Evolutionary conservation across 2,888 invertebrate species (phyloP), one percentile per base, ranked within the genome.

Genomic region (Tubulanus polymorphus): DNA sequence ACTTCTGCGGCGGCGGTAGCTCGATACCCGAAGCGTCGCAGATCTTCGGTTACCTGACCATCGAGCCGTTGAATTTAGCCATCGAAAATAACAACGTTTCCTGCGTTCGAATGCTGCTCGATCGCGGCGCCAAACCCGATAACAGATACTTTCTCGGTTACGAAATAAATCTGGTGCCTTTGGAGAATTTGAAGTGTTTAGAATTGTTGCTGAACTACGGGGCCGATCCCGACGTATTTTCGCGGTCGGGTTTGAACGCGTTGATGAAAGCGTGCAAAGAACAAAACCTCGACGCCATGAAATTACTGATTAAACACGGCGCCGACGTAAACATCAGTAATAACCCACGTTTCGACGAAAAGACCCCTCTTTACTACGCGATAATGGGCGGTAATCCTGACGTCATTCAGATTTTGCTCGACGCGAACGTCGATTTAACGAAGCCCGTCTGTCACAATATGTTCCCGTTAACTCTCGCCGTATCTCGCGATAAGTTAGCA

Each of bases 61-160:
- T 93, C 71, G 93, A 93, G 72, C 93, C 94, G 0, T 81, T 94
- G n/a, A 83, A 92, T 47, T 81, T 94, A 62, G 93, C 93, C 1
- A 87, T 94, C 62, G 86, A 91, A 68, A 91, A 91, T 74, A 88
- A 88, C 63, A 90, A 92, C 74, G 87, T 87, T 71, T 81, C 83
- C 50, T 82, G 83, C 55, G 82, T 82, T 8, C 75, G 78, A 65
- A 81, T 89, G 30, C 82, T 93, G 2, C 81, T 93, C 28, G 88
- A 91, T 70, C 85, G 88, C 64, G 93, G 93, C 0, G 93, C 93
- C 0, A 88, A 92, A 77, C 90, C 92, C 3, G 92, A 93, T 80
- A 90, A 91, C 70, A 84, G 90, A n/a, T 91, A 92, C 79, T 92
- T 93, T 81, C 89, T 91, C 76, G 92, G 92, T 3, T 85, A 90